Conservation (phyloP, 2,113 vertebrate species). For the Callaeas wilsoni region DNA sequence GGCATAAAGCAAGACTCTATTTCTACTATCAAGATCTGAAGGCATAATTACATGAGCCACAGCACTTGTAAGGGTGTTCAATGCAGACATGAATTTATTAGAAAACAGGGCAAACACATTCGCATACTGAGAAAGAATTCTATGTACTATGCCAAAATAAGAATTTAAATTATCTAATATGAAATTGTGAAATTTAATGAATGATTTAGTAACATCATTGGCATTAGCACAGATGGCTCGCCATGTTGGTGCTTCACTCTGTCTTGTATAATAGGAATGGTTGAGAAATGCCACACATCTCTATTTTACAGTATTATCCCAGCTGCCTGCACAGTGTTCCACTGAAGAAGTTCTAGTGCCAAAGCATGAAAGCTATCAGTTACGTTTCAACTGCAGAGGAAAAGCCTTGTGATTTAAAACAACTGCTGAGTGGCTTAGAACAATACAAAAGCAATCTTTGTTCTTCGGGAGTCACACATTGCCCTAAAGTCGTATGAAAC, state of each 20-base stretch:
- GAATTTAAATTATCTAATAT: constrained; percentile 19
- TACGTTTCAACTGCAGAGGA: not conserved
- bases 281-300: constrained; percentile 11
- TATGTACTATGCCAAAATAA: not conserved
- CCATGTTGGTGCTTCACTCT: not conserved
- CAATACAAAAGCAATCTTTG: not conserved
- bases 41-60: constrained; percentile 41
- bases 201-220: constrained; percentile 51
- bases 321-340: not conserved
- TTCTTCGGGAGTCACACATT: not conserved
- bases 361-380: not conserved
- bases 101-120: constrained; percentile 49
- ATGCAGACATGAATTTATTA: constrained; percentile 49
- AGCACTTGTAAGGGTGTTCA: constrained; percentile 44
- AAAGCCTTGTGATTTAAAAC: not conserved
- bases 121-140: constrained; percentile 6
- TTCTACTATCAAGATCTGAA: constrained; percentile 15
- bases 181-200: constrained; percentile 33
- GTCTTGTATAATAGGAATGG: not conserved
- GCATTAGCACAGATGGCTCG: constrained; percentile 56
- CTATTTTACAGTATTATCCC: not conserved
- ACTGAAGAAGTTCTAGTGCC: not conserved
- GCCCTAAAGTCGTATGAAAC: not conserved
- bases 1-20: constrained; percentile 8
- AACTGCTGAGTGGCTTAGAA: not conserved